phyloP scores from a whole-genome alignment of 2,888 invertebrate genomes.

The Mayetiola destructor region DNA sequence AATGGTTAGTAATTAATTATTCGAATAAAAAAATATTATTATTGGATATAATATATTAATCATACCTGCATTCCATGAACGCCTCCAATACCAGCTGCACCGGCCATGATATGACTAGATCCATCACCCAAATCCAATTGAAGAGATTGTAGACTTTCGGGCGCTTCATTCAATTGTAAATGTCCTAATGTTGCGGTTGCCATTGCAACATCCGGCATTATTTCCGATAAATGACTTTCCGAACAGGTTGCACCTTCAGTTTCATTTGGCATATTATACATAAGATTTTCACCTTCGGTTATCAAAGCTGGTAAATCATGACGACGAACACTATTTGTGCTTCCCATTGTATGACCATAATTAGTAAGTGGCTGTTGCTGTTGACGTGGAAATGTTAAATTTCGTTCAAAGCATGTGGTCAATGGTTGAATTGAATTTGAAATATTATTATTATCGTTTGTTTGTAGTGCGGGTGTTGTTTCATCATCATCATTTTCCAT shows the following conservation, averaged over 20 bases:
- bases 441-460: conserved; percentile 20
- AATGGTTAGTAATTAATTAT: neutral
- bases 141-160: conserved; percentile 53
- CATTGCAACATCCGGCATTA: conserved; percentile 89
- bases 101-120: conserved; percentile 44
- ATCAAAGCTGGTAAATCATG: conserved; percentile 50
- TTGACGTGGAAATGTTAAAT: conserved; percentile 48
- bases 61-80: conserved; percentile 32
- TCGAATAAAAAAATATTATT: too few species aligned
- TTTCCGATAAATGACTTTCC: conserved; percentile 60
- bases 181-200: conserved; percentile 61
- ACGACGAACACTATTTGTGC: conserved; percentile 37
- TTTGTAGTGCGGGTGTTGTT: conserved; percentile 30
- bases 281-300: conserved; percentile 42
- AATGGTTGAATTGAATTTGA: conserved; percentile 17
- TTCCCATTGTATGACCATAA: conserved; percentile 27
- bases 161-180: conserved; percentile 41
- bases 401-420: conserved; percentile 37
- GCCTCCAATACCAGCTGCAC: conserved; percentile 27
- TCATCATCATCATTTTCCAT: conserved; percentile 23
- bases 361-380: conserved; percentile 24
- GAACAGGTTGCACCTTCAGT: conserved; percentile 44
- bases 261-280: conserved; percentile 31
- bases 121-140: conserved; percentile 80
- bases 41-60: too few species aligned